Conservation (phyloP, 2,113 vertebrate genomes). For the Pampusana beccarii region DNA sequence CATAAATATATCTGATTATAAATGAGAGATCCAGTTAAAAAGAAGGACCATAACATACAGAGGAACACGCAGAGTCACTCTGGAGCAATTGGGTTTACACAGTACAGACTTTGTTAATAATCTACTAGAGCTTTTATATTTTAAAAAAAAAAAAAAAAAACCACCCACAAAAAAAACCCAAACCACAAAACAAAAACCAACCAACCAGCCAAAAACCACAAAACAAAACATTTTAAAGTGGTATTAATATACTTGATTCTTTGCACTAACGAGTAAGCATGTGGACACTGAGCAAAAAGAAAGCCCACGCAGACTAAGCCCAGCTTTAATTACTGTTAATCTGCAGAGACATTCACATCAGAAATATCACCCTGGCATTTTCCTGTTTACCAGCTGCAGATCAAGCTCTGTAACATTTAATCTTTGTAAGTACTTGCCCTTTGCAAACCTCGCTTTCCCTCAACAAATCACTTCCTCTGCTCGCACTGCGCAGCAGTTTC, state of each 20-base stretch:
- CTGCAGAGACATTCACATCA: neutral
- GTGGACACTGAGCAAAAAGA: neutral
- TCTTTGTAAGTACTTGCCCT: slow-evolving; percentile 19
- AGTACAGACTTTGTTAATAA: neutral
- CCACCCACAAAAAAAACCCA: no score
- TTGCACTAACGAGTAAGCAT: neutral
- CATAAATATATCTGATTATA: neutral
- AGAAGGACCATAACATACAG: neutral
- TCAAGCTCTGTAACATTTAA: slow-evolving; percentile 48
- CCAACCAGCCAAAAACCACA: neutral
- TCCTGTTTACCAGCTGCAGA: slow-evolving; percentile 42
- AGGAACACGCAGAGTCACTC: neutral
- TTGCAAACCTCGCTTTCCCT: slow-evolving; percentile 32
- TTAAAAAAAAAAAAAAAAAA: neutral
- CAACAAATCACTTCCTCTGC: neutral
- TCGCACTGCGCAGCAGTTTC: neutral
- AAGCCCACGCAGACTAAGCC: neutral
- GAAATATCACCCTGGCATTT: slow-evolving; percentile 65
- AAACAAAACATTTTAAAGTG: neutral
- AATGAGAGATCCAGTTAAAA: neutral
- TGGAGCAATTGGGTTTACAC: neutral
- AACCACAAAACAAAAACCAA: neutral
- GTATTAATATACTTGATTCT: neutral
- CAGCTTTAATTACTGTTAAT: slow-evolving; percentile 53
- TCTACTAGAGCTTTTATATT: neutral